Percentiles rank a stretch among this genome's conserved stretches.
Conservation (phyloP, 2,888 invertebrate genomes). For the Aleiodes testaceus region DNA sequence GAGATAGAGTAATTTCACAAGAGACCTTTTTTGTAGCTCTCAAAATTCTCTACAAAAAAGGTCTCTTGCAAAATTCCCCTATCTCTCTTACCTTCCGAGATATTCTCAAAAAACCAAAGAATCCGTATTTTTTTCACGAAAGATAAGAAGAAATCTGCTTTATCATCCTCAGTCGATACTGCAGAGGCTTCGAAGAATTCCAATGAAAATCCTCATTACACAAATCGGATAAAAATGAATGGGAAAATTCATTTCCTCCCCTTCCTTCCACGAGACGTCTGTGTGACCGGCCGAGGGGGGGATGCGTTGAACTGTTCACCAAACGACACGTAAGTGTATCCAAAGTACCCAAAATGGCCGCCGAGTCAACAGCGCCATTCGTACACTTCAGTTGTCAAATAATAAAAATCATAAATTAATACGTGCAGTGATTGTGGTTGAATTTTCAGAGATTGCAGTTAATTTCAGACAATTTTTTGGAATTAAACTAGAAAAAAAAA, state of each 20-base stretch:
- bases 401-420: conserved; percentile 31
- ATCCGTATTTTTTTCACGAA: too few species aligned
- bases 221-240: neutral
- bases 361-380: conserved; percentile 30
- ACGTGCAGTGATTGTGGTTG: conserved; percentile 40
- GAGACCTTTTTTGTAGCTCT: too few species aligned
- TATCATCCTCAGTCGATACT: neutral
- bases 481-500: too few species aligned
- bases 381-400: conserved; percentile 53
- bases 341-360: conserved; percentile 59
- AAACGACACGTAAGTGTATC: conserved; percentile 59
- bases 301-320: conserved; percentile 23
- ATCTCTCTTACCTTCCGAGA: too few species aligned
- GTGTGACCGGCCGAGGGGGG: conserved; percentile 42
- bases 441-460: conserved; percentile 19
- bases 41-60: too few species aligned
- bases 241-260: too few species aligned
- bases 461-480: too few species aligned
- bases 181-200: conserved; percentile 1
- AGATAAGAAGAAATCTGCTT: too few species aligned
- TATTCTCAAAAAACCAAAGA: too few species aligned
- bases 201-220: conserved; percentile 5
- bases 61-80: too few species aligned
- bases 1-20: too few species aligned
- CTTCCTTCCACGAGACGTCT: neutral